A percentile compares a stretch with the other conserved stretches of the same genome.
Evolutionary conservation across 2,797 vertebrate genomes (phyloP).

Genomic region (Melanotaenia boesemani): DNA sequence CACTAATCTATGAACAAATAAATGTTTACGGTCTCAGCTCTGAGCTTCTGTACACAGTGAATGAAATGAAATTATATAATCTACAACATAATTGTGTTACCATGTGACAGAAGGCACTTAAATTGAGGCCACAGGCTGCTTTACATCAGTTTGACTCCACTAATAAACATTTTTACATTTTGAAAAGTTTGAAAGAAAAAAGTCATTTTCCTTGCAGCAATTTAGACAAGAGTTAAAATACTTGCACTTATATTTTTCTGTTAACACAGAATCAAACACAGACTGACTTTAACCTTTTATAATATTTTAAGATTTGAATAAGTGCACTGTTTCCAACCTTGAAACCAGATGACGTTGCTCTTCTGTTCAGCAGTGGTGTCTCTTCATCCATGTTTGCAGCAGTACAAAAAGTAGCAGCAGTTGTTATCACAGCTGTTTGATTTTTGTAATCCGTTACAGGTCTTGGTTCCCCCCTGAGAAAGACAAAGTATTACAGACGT

Average conservation of each 20-base stretch:
- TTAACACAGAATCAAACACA: slow-evolving; percentile 5
- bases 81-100: too few species aligned
- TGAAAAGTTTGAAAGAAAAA: too few species aligned
- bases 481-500: not conserved
- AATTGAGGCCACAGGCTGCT: not conserved
- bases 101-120: not conserved
- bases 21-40: not conserved
- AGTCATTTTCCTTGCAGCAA: too few species aligned
- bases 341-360: slow-evolving; percentile 18
- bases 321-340: slow-evolving; percentile 47
- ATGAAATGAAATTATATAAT: too few species aligned
- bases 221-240: not conserved
- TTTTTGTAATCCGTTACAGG: not conserved
- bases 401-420: not conserved
- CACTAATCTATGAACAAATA: not conserved
- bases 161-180: not conserved
- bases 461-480: not conserved
- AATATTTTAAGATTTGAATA: not conserved
- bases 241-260: not conserved
- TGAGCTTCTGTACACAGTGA: too few species aligned
- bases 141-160: slow-evolving; percentile 1
- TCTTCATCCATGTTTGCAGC: slow-evolving; percentile 53
- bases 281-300: not conserved
- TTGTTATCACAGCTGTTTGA: not conserved
- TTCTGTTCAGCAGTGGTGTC: slow-evolving; percentile 50